These are phyloP conservation scores for Kradibia gibbosae DNA, from an alignment of 1,140 invertebrate genomes.

Conservation along the genomic window DNA sequence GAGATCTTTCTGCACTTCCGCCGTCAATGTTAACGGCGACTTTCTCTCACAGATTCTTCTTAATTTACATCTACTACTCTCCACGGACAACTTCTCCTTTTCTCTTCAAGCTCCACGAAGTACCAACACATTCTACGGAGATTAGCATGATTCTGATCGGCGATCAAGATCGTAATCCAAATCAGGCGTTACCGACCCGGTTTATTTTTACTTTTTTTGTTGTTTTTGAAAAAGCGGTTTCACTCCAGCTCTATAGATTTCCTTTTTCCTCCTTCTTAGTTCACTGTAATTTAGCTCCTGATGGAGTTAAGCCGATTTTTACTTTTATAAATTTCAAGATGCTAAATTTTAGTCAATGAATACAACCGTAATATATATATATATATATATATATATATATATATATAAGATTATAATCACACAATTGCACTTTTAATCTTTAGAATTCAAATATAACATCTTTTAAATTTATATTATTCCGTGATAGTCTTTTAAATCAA, in stretches of 20 bases:
- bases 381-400: no score
- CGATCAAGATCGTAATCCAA: slow-evolving; percentile 9
- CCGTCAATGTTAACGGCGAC: slow-evolving; percentile 6
- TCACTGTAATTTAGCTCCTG: background rate
- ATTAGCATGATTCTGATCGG: slow-evolving; percentile 39
- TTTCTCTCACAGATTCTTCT: slow-evolving; percentile 33
- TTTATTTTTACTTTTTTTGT: background rate
- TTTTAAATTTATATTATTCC: no score
- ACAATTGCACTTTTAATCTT: no score
- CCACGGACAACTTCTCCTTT: background rate
- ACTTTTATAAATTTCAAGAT: no score
- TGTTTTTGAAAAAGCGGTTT: background rate
- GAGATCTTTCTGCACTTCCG: slow-evolving; percentile 18
- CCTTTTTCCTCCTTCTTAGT: background rate
- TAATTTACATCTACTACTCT: slow-evolving; percentile 35
- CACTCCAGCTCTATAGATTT: background rate
- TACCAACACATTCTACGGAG: background rate
- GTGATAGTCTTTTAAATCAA: no score
- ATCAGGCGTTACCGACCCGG: background rate
- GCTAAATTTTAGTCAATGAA: no score
- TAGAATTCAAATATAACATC: no score
- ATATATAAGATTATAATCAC: no score
- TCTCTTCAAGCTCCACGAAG: background rate
- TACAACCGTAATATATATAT: no score
- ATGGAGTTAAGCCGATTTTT: no score